phyloP scores from a whole-genome alignment of 2,797 vertebrate species.

The Spheniscus humboldti region DNA sequence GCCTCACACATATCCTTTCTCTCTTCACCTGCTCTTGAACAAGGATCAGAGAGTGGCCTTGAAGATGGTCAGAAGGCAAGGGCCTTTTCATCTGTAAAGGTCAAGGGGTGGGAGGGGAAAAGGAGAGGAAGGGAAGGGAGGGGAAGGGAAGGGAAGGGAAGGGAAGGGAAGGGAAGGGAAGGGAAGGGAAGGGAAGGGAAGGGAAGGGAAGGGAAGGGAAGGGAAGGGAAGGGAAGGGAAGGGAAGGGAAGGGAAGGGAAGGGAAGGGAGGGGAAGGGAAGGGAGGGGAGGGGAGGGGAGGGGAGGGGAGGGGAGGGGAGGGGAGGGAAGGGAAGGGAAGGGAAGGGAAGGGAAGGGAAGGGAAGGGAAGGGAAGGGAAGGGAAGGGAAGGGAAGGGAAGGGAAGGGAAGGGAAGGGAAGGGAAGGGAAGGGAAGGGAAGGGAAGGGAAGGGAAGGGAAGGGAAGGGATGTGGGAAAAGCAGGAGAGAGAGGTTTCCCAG shows the following conservation, averaged over 20 bases:
- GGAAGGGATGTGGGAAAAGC: not conserved
- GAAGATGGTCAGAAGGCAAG: not conserved
- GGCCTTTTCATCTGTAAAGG: slow-evolving; percentile 27
- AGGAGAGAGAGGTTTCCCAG: not conserved
- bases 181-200: not conserved
- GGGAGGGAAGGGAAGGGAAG: too few species aligned
- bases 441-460: too few species aligned
- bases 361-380: not conserved
- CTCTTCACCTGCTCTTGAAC: not conserved
- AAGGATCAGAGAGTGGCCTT: not conserved
- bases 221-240: not conserved
- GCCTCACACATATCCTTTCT: not conserved
- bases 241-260: too few species aligned
- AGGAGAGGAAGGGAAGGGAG: not conserved
- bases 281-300: not conserved
- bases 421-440: not conserved
- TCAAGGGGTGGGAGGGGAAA: not conserved
- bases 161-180: not conserved
- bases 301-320: too few species aligned
- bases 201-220: too few species aligned
- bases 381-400: not conserved
- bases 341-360: not conserved
- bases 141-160: not conserved
- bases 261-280: not conserved
- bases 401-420: too few species aligned